Evolutionary conservation across 2,113 vertebrate species (phyloP).

Genomic region (Myxocyprinus asiaticus): DNA sequence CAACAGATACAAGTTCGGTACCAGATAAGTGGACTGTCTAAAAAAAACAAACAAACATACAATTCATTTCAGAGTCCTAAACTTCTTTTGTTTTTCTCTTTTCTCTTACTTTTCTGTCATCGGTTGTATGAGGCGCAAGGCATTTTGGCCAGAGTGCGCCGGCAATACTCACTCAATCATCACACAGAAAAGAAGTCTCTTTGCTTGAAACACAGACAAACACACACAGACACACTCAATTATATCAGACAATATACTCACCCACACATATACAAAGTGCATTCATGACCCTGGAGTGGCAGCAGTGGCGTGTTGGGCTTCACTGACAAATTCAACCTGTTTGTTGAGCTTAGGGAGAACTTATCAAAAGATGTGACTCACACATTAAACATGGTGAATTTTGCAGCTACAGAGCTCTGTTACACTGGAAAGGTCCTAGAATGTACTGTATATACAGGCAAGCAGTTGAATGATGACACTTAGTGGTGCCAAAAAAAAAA

Average conservation of each 20-base stretch:
- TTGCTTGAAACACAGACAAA: slow-evolving; percentile 41
- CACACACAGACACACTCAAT: slow-evolving; percentile 12
- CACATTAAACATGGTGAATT: slow-evolving; percentile 18
- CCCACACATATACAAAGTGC: slow-evolving; percentile 59
- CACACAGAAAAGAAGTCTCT: slow-evolving; percentile 45
- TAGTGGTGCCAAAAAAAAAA: slow-evolving; percentile 48
- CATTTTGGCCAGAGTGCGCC: slow-evolving; percentile 64
- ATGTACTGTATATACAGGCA: slow-evolving; percentile 40
- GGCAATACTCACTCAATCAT: slow-evolving; percentile 35
- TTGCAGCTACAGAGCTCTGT: slow-evolving; percentile 2
- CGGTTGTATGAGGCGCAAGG: slow-evolving; percentile 65
- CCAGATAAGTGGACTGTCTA: slow-evolving; percentile 62
- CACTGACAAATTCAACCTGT: background rate
- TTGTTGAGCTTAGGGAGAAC: background rate
- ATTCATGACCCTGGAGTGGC: slow-evolving; percentile 61
- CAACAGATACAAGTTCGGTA: slow-evolving; percentile 61
- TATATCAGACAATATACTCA: slow-evolving; percentile 58
- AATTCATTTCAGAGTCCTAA: slow-evolving; percentile 57
- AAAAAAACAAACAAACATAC: slow-evolving; percentile 25
- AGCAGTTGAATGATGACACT: slow-evolving; percentile 62
- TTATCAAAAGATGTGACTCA: background rate
- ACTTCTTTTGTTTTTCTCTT: slow-evolving; percentile 48
- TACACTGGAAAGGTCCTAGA: too few relatives aligned
- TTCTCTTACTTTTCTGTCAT: slow-evolving; percentile 51
- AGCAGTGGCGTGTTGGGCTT: slow-evolving; percentile 58